Conservation (phyloP, 2,888 invertebrate genomes). For the Hemistola chrysoprasaria region DNA sequence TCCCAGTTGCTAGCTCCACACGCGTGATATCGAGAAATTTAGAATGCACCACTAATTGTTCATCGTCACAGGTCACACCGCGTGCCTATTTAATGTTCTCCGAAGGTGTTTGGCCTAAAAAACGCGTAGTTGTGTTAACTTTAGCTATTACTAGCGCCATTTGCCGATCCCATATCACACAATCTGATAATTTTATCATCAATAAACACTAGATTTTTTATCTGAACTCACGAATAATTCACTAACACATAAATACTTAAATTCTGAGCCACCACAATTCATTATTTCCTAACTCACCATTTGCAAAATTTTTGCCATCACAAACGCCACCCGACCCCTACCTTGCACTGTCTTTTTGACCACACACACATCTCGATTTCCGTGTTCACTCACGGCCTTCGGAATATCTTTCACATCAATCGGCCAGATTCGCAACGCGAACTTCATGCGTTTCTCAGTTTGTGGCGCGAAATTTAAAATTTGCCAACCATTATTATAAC, state of each 20-base stretch:
- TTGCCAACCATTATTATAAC: constrained; percentile 38
- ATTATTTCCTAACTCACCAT: constrained; percentile 86
- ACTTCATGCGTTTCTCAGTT: constrained; percentile 75
- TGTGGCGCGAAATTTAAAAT: constrained; percentile 74
- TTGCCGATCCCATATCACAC: constrained; percentile 78
- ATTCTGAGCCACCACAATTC: constrained; percentile 59
- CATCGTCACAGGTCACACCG: constrained; percentile 69
- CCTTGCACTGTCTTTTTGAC: constrained; percentile 87
- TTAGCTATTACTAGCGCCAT: constrained; percentile 81
- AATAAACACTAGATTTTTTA: constrained; percentile 69
- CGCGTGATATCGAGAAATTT: constrained; percentile 66
- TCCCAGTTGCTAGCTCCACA: constrained; percentile 77
- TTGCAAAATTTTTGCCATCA: constrained; percentile 90
- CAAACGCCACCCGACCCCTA: constrained; percentile 90
- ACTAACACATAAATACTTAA: constrained; percentile 66
- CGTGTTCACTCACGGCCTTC: constrained; percentile 85
- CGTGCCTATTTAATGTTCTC: constrained; percentile 65
- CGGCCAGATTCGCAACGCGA: constrained; percentile 83
- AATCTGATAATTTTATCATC: constrained; percentile 69
- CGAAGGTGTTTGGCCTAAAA: constrained; percentile 70
- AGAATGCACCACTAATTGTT: constrained; percentile 73
- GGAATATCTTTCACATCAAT: constrained; percentile 85
- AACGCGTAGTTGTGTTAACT: constrained; percentile 82
- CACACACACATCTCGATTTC: constrained; percentile 83
- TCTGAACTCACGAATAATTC: constrained; percentile 63